Conservation (phyloP, 2,113 vertebrate species). For the Prolemur simus region DNA sequence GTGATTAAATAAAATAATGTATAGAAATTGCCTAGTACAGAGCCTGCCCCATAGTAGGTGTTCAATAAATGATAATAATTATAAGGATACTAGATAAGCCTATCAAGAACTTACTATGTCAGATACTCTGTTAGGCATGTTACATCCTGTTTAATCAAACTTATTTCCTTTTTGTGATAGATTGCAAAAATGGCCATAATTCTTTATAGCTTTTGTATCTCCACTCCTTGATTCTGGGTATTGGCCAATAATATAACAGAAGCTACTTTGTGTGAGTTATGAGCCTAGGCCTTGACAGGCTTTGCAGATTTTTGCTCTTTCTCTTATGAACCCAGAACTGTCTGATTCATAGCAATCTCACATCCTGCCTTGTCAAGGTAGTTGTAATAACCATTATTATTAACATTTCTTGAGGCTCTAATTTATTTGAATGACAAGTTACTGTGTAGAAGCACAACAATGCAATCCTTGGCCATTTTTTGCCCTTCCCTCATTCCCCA, state of each 20-base stretch:
- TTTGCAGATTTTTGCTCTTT: neutral
- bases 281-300: neutral
- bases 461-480: neutral
- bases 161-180: neutral
- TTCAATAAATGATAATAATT: slow-evolving; percentile 23
- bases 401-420: neutral
- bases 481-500: neutral
- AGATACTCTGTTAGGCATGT: neutral
- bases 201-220: neutral
- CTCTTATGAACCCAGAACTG: neutral
- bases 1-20: slow-evolving; percentile 7
- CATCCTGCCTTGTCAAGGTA: neutral
- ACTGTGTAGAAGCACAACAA: neutral
- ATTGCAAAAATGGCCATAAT: neutral
- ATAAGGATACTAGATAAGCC: neutral
- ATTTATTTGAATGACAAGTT: neutral
- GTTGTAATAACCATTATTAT: neutral
- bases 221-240: neutral
- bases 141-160: neutral
- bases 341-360: neutral
- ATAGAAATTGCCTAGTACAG: neutral
- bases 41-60: neutral
- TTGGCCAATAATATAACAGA: slow-evolving; percentile 1
- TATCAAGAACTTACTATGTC: slow-evolving; percentile 9
- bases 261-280: neutral